Evolutionary conservation across 2,797 vertebrate species (phyloP), one percentile per base, ranked within the genome.

Genomic region (Psittacula echo): DNA sequence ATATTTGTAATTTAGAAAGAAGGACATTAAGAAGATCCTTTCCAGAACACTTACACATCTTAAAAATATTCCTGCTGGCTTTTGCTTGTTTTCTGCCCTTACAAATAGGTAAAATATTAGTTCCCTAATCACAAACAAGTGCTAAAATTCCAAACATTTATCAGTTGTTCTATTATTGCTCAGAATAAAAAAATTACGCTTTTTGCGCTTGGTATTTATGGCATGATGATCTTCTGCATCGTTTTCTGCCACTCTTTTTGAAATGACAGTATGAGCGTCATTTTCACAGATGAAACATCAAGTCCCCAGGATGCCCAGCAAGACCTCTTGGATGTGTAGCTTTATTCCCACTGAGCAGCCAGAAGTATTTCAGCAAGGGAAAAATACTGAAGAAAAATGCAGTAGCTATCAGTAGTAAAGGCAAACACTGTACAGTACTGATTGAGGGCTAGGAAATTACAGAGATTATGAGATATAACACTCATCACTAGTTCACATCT

Each of bases 1-100:
- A 88, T 27, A 66, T 85, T 87, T 95, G 60, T 92, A 79, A 94
- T 93, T 96, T 93, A 80, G 84, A 90, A 95, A 90, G 64, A 93
- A 82, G 37, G 54, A 32, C 65, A 85, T 95, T 79, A 83, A 87
- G 85, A 95, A 96, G 79, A 95, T 68, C 6, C 47, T 90, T 96
- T 94, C 50, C 56, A 92, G 85, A 74, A 61, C 53, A 53, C 32
- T 50, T 50, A 50, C 48, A 68, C 37, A 92, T 71, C 30, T 82
- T 89, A 24, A 73, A 83, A 85, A 66, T 26, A 29, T 3, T 37
- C 45, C 75, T 62, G 18, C 39, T 92, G 56, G 11, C 26, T 93
- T 94, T 85, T 91, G 6, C 39, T 54, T 61, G 5, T 81, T 75
- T 81, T 44, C 17, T 22, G 8, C 21, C 27, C 37, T n/a, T 5